Base-by-base conservation (phyloP, 2,797 vertebrate genomes). In the Emys orbicularis region DNA sequence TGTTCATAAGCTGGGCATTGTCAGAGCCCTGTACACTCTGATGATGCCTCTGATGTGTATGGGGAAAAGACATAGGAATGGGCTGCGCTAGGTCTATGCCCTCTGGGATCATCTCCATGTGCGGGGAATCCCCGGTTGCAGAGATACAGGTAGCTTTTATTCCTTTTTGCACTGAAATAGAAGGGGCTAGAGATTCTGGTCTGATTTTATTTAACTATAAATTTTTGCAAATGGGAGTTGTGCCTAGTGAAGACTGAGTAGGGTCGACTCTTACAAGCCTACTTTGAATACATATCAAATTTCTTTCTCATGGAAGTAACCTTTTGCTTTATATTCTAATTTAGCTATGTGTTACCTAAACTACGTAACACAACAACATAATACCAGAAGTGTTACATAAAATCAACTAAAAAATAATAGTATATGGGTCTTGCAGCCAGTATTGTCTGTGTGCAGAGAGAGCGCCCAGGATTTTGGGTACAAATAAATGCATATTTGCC, bases 361-460 rank as follows among this genome's bases (percentile, higher is more conserved):
- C 37, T 41, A 83, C 31, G 9, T 19, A 89, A 7, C 8, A 74
- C 87, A 84, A 88, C 3, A 83, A 83, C 27, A 21, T 76, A 50
- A 65, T 10, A 56, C 11, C 12, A 50, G 83, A 94, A 37, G 56
- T n/a, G 2, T 86, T 76, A 81, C 18, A 5, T 8, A 6, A 76
- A 90, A 87, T 59, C 0, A 0, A 3, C 68, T 87, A 15, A 49
- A 79, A 10, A 44, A 34, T 89, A 79, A 49, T 57, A 86, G 59
- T 86, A 61, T 57, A 83, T 85, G 61, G 5, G 15, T 61, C 13
- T 61, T 61, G 57, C 27, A 59, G 57, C 57, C 29, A 29, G 12
- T 59, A 6, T 6, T 31, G 16, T 65, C 34, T 65, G 65, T 21
- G 8, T 68, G n/a, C 18, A 37, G 65, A 37, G 31, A 68, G n/a